Conservation (phyloP, 2,113 vertebrate species). For the Bos taurus region ARS-UCD2.0 NC_037357.1:104754501-104755000, state of each 20-base stretch:
- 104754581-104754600: neutral
- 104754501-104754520: neutral
- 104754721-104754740: conserved; percentile 28
- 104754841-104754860: conserved; percentile 1
- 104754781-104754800: neutral
- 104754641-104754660: conserved; percentile 12
- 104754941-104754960: neutral
- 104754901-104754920: neutral
- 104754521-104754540: neutral
- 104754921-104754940: neutral
- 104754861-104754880: neutral
- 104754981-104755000: neutral
- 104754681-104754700: conserved; percentile 25
- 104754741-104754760: conserved; percentile 33
- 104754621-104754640: neutral
- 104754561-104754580: conserved; percentile 3
- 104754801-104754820: neutral
- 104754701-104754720: neutral
- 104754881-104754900: neutral
- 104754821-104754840: neutral
- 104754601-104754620: conserved; percentile 15
- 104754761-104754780: neutral
- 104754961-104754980: neutral
- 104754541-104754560: conserved; percentile 24
- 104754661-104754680: neutral